Evolutionary conservation across 2,113 vertebrate species (phyloP), one percentile per base, ranked within the genome.

Genomic region (Gobio gobio): DNA sequence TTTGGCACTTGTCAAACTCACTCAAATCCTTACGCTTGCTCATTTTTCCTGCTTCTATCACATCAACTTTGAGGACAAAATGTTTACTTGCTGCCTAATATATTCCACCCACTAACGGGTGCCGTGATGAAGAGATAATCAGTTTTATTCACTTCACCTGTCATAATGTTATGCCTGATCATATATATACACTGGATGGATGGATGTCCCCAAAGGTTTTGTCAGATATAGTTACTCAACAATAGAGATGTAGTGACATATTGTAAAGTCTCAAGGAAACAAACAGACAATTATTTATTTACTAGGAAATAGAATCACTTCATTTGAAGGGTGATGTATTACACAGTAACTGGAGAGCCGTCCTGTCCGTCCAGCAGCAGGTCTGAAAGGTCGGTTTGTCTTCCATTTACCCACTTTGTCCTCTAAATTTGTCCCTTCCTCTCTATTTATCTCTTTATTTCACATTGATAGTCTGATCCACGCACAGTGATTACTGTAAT

Each of bases 231-330:
- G 64, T 20, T 36, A 66, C 14, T 64, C 26, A 66, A 9, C 29
- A 33, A 16, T 33, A 36, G 14, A 66, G 14, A 66, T 7, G 18
- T 12, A 26, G 10, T 18, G 64, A 36, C 14, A 20, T 10, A 18
- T 14, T 68, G 29, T 33, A 9, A n/a, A 58, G 66, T 33, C 16
- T 58, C 49, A 73, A 73, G 56, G 4, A 36, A 13, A 73, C 14
- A 59, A 73, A 74, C 20, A 83, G 12, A 70, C 51, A 72, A 77
- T 64, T 24, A 64, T 77, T 64, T 77, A 84, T 77, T 84, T 84
- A 77, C 43, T 12, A 54, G 51, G 33, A 72, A 84, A 84, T 10
- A 49, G 29, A 77, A 77, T 7, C 59, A 54, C 29, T n/a, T 10
- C 18, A 78, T 51, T 64, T 56, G 59, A 66, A 77, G 47, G 61